These are phyloP conservation scores for Cyclura pinguis DNA, from an alignment of 2,797 vertebrate species.

Conservation along the genomic window DNA sequence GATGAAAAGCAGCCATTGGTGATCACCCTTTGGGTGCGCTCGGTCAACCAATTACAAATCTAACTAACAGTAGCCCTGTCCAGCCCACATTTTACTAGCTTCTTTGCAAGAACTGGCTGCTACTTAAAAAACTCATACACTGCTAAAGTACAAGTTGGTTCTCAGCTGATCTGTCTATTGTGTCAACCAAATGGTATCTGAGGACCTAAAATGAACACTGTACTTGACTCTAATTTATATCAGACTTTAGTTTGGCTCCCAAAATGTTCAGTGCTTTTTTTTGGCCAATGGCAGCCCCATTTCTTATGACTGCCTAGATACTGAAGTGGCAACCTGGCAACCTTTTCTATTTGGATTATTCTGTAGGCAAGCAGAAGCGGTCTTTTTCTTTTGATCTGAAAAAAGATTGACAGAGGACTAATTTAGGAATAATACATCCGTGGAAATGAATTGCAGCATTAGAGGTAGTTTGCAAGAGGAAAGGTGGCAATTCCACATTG, in stretches of 20 bases:
- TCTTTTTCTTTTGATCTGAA: slow-evolving; percentile 50
- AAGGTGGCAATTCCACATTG: slow-evolving; percentile 62
- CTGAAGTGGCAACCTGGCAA: background rate
- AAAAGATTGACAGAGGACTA: slow-evolving; percentile 50
- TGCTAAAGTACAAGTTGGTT: background rate
- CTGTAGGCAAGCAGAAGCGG: slow-evolving; percentile 18
- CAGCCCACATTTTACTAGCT: too few species aligned
- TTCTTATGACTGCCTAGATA: background rate
- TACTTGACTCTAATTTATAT: background rate
- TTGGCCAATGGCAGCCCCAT: background rate
- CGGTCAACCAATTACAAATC: too few species aligned
- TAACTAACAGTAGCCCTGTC: too few species aligned
- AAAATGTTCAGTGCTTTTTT: background rate
- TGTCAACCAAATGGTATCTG: background rate
- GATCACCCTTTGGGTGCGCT: too few species aligned
- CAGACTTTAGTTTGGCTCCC: background rate
- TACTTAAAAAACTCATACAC: background rate
- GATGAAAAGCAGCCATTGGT: too few species aligned
- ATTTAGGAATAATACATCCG: slow-evolving; percentile 64
- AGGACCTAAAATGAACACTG: background rate
- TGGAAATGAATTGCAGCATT: slow-evolving; percentile 54
- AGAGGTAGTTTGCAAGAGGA: slow-evolving; percentile 61
- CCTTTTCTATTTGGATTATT: slow-evolving; percentile 12
- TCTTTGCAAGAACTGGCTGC: too few species aligned
- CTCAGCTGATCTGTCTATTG: background rate